Conservation (phyloP, 2,797 vertebrate genomes). For the Chaenodraco wilsoni region DNA sequence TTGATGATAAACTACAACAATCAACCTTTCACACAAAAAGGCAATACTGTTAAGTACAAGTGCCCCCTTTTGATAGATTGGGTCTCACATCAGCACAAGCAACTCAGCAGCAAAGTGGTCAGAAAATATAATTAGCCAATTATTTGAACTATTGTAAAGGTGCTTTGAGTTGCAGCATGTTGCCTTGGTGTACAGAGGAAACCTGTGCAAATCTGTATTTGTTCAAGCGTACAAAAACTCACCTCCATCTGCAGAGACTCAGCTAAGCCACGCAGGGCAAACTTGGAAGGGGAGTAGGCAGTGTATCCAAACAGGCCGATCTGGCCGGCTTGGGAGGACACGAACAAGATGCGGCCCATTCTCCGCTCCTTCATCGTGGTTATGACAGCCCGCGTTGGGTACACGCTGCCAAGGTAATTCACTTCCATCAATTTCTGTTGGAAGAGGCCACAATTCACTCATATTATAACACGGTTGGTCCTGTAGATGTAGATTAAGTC, state of each 20-base stretch:
- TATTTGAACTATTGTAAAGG: not conserved
- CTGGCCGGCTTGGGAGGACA: conserved; percentile 96
- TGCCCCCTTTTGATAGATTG: not conserved
- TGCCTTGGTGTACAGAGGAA: not conserved
- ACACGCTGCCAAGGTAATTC: conserved; percentile 98
- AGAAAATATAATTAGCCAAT: not conserved
- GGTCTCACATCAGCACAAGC: not conserved
- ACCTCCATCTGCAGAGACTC: conserved; percentile 99
- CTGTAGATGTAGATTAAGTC: not conserved
- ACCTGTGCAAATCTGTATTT: not conserved
- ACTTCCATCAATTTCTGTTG: conserved; percentile 93
- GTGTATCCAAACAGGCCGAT: conserved; percentile 94
- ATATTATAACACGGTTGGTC: not conserved
- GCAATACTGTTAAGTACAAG: not conserved
- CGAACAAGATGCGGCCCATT: conserved; percentile 95
- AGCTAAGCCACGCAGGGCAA: conserved; percentile 93
- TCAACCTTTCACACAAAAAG: conserved; percentile 10
- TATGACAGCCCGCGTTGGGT: conserved; percentile 93
- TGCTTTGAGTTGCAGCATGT: not conserved
- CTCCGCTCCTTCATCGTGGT: conserved; percentile 97
- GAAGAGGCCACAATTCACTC: conserved; percentile 10
- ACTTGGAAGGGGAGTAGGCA: conserved; percentile 96
- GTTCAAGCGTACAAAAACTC: conserved; percentile 13
- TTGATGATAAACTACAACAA: not conserved
- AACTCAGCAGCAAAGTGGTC: not conserved